phyloP scores from a whole-genome alignment of 2,797 vertebrate species.

The Valencia hispanica region DNA sequence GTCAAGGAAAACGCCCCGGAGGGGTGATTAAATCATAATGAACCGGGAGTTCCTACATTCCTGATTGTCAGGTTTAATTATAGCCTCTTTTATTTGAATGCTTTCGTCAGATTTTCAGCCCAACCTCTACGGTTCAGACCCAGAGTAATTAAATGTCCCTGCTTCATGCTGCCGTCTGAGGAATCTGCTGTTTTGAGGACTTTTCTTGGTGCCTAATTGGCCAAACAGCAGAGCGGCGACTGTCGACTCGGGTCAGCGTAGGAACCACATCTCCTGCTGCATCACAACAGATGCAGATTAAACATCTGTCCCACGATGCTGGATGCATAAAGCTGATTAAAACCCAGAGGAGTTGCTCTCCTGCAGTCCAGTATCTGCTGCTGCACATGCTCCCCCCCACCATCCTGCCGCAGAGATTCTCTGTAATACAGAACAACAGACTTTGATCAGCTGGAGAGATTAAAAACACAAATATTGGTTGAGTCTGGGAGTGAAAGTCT shows the following conservation, averaged over 20 bases:
- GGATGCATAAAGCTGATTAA: conserved; percentile 23
- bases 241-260: conserved; percentile 32
- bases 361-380: too few relatives aligned
- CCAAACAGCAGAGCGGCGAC: conserved; percentile 43
- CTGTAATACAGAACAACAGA: too few relatives aligned
- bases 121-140: conserved; percentile 41
- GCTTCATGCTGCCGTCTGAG: conserved; percentile 26
- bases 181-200: conserved; percentile 5
- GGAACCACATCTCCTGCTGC: conserved; percentile 57
- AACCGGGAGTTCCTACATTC: conserved; percentile 70
- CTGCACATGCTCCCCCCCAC: too few relatives aligned
- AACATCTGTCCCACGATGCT: conserved; percentile 61
- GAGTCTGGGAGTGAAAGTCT: conserved; percentile 59
- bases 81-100: conserved; percentile 33
- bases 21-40: conserved; percentile 75
- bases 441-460: conserved; percentile 63
- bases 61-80: conserved; percentile 80
- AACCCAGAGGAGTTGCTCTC: too few relatives aligned
- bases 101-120: conserved; percentile 53
- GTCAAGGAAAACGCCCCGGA: conserved; percentile 65
- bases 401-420: neutral
- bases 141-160: conserved; percentile 66
- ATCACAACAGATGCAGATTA: conserved; percentile 53
- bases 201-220: conserved; percentile 57
- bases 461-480: conserved; percentile 45